phyloP scores from a whole-genome alignment of 2,113 vertebrate genomes.

The Corythornis madagascariensis region DNA sequence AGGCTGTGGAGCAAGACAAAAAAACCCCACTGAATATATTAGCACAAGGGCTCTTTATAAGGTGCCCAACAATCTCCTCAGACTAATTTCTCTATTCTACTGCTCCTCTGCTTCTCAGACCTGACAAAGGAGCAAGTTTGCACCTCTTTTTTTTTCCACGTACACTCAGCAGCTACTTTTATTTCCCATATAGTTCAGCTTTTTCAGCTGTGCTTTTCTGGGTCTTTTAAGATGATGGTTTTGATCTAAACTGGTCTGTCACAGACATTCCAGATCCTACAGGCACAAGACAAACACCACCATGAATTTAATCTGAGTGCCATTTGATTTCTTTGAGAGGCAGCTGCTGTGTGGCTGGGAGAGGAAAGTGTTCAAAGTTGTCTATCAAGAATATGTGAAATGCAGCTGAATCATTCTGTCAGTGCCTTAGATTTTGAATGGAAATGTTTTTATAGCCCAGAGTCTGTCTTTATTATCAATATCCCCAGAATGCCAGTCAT shows the following conservation, averaged over 20 bases:
- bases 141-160: neutral
- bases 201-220: neutral
- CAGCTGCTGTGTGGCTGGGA: neutral
- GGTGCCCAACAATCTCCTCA: neutral
- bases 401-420: neutral
- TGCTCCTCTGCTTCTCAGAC: neutral
- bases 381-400: neutral
- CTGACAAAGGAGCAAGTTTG: neutral
- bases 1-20: slow-evolving; percentile 41
- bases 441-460: neutral
- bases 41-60: neutral
- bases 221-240: neutral
- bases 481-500: neutral
- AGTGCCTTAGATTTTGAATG: neutral
- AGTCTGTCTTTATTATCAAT: neutral
- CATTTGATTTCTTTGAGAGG: neutral
- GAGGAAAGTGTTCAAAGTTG: neutral
- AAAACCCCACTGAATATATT: neutral
- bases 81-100: neutral
- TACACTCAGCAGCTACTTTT: neutral
- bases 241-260: neutral
- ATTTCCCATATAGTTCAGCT: neutral
- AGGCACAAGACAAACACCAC: neutral
- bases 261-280: neutral
- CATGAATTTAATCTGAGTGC: neutral